Evolutionary conservation across 2,113 vertebrate genomes (phyloP).

Genomic region (Telmatochromis brichardi): DNA sequence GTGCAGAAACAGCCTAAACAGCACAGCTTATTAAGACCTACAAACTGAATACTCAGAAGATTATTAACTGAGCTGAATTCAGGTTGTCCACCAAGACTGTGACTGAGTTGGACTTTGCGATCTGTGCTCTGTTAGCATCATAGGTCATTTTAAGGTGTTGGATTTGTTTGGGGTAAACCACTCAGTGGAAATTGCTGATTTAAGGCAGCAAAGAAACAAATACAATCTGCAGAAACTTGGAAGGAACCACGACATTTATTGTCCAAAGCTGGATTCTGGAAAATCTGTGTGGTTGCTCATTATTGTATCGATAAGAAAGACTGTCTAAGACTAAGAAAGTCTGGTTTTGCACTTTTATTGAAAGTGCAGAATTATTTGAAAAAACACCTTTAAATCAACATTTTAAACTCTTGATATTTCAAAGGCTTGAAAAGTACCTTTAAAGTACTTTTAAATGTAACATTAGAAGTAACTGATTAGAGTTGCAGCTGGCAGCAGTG

Average conservation of each 20-base stretch:
- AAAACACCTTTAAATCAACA: neutral
- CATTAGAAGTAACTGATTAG: neutral
- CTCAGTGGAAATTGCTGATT: neutral
- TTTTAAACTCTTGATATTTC: neutral
- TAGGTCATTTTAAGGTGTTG: neutral
- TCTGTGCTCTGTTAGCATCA: neutral
- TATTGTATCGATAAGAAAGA: neutral
- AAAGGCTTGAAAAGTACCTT: neutral
- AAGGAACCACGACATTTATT: neutral
- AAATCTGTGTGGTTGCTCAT: neutral
- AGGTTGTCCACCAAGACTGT: neutral
- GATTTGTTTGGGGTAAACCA: neutral
- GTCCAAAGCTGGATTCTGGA: neutral
- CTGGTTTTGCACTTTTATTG: neutral
- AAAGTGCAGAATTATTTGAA: neutral
- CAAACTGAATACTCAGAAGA: neutral
- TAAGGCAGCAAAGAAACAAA: neutral
- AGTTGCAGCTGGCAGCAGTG: neutral
- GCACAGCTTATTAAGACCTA: neutral
- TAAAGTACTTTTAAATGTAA: neutral
- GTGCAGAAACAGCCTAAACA: neutral
- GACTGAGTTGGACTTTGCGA: neutral
- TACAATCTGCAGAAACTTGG: neutral
- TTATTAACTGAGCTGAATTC: neutral
- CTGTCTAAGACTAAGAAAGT: too few relatives aligned